phyloP scores from a whole-genome alignment of 2,888 invertebrate genomes.

The Phalera bucephala region DNA sequence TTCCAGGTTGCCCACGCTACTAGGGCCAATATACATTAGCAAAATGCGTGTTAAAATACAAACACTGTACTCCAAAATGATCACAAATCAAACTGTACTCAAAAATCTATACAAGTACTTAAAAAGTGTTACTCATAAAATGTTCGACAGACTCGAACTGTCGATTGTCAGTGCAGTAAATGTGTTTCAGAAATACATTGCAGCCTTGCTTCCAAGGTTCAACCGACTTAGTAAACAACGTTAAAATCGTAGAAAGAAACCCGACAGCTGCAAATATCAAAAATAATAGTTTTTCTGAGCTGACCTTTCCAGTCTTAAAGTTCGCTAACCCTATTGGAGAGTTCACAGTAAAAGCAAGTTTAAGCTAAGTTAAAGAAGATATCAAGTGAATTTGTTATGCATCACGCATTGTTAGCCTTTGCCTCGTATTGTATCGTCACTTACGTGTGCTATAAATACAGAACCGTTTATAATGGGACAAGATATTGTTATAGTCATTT shows the following conservation, averaged over 20 bases:
- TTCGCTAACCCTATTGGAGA: neutral
- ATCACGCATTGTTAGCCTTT: constrained; percentile 3
- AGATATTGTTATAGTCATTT: neutral
- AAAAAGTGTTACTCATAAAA: too few species aligned
- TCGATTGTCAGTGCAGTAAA: too few species aligned
- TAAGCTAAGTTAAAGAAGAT: constrained; percentile 1
- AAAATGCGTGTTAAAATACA: too few species aligned
- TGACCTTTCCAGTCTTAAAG: neutral
- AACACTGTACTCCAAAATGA: too few species aligned
- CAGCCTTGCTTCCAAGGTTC: neutral
- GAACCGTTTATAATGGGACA: neutral
- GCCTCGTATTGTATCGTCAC: neutral
- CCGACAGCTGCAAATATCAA: neutral
- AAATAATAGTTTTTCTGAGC: neutral
- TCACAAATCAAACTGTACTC: too few species aligned
- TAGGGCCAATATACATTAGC: too few species aligned
- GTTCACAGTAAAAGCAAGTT: neutral
- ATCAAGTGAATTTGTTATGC: constrained; percentile 2
- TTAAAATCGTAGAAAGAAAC: neutral
- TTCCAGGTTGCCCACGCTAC: too few species aligned
- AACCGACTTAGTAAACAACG: neutral
- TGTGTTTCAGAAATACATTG: too few species aligned
- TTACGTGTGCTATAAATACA: neutral
- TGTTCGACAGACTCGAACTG: too few species aligned
- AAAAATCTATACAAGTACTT: too few species aligned